phyloP scores from a whole-genome alignment of 1,140 invertebrate species.

The Pristionchus pacificus region DNA sequence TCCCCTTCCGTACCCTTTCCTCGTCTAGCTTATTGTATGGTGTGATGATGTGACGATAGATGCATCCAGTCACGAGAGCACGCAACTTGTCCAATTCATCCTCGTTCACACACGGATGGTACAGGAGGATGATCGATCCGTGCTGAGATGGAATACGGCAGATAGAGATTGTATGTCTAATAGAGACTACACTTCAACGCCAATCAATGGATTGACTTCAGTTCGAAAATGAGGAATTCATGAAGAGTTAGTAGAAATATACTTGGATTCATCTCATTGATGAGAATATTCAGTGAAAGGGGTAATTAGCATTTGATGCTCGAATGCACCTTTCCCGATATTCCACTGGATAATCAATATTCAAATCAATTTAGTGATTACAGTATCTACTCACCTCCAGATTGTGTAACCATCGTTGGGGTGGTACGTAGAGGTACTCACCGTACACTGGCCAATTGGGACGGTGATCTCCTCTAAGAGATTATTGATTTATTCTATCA shows the following conservation, averaged over 20 bases:
- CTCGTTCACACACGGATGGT: slow-evolving; percentile 76
- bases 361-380: too few relatives aligned
- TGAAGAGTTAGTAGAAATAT: too few relatives aligned
- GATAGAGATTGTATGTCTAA: too few relatives aligned
- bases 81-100: slow-evolving; percentile 59
- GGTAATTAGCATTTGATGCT: too few relatives aligned
- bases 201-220: too few relatives aligned
- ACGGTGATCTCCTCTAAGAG: slow-evolving; percentile 58
- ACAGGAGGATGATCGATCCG: slow-evolving; percentile 77
- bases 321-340: too few relatives aligned
- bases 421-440: slow-evolving; percentile 75
- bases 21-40: slow-evolving; percentile 67
- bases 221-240: too few relatives aligned
- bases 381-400: slow-evolving; percentile 65
- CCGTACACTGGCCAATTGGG: slow-evolving; percentile 67
- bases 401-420: slow-evolving; percentile 78
- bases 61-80: slow-evolving; percentile 68
- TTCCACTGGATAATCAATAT: too few relatives aligned
- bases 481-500: background rate
- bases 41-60: slow-evolving; percentile 76
- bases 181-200: too few relatives aligned
- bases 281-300: too few relatives aligned
- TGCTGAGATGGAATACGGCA: slow-evolving; percentile 62
- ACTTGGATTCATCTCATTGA: too few relatives aligned
- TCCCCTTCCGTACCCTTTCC: slow-evolving; percentile 68